Percentiles rank a stretch among this genome's conserved stretches.
Evolutionary conservation across 2,113 vertebrate genomes (phyloP).

Genomic region (Cryptotis parvus): DNA sequence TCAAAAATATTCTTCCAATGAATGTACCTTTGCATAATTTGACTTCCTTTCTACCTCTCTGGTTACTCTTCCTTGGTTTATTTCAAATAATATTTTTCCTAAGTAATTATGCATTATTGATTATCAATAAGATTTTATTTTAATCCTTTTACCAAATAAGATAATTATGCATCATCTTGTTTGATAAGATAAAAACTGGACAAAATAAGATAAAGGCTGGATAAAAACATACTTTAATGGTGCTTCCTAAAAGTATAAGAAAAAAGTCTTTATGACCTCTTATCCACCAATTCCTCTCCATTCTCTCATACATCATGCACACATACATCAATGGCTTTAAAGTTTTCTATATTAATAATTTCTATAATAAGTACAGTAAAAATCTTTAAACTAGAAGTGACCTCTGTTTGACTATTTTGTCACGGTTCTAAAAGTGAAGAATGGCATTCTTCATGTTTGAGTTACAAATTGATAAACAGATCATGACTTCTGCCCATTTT

Average conservation of each 20-base stretch:
- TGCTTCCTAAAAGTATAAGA: not conserved
- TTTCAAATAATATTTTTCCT: not conserved
- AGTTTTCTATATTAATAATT: not conserved
- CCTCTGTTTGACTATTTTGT: not conserved
- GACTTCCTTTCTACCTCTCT: not conserved
- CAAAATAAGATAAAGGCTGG: no score
- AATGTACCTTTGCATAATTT: not conserved
- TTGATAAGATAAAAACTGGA: no score
- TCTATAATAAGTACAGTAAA: rapidly evolving
- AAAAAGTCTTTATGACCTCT: not conserved
- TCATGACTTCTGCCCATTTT: not conserved
- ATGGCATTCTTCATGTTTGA: not conserved
- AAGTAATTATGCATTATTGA: not conserved
- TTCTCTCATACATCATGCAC: no score
- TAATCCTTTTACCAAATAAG: not conserved
- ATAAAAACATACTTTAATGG: not conserved
- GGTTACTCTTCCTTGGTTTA: not conserved
- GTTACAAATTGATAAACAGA: not conserved
- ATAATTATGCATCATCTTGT: no score
- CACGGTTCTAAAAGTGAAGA: not conserved
- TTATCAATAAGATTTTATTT: not conserved
- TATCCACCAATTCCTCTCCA: not conserved
- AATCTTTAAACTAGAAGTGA: not conserved
- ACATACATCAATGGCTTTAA: not conserved
- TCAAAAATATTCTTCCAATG: not conserved